Evolutionary conservation across 1,140 invertebrate species (phyloP).

Genomic region (Drosophila sp.): DNA sequence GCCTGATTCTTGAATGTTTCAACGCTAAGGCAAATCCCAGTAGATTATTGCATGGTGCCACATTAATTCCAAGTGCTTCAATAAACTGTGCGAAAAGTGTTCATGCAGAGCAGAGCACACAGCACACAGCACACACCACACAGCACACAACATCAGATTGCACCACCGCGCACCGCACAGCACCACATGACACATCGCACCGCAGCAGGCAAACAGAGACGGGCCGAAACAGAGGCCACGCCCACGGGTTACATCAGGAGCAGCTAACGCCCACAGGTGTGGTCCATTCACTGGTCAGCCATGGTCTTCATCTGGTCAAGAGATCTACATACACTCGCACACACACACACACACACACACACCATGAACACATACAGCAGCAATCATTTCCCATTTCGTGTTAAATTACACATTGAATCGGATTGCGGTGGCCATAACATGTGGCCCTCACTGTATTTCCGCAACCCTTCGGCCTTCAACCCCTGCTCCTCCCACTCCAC

Average conservation of each 20-base stretch:
- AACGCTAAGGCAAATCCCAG: conserved; percentile 69
- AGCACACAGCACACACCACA: conserved; percentile 7
- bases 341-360: conserved; percentile 32
- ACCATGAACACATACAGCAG: conserved; percentile 30
- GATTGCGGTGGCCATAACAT: conserved; percentile 78
- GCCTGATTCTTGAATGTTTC: conserved; percentile 13
- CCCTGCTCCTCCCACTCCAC: too few species aligned
- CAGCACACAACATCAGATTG: conserved; percentile 9
- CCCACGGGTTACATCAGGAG: conserved; percentile 38
- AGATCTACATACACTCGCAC: conserved; percentile 32
- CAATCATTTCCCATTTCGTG: conserved; percentile 81
- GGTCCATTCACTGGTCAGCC: conserved; percentile 44
- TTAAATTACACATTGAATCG: conserved; percentile 83
- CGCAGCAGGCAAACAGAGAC: conserved; percentile 23
- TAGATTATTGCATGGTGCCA: conserved; percentile 67
- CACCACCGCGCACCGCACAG: not conserved
- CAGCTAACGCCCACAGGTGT: conserved; percentile 53
- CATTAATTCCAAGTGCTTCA: conserved; percentile 63
- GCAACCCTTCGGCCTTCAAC: conserved; percentile 16
- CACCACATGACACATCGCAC: conserved; percentile 14
- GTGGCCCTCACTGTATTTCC: conserved; percentile 41
- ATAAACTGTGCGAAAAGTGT: conserved; percentile 65
- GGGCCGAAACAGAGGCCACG: conserved; percentile 27
- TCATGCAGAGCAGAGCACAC: conserved; percentile 5
- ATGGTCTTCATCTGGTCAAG: conserved; percentile 56